Percentiles rank a stretch among this genome's conserved stretches.
These are phyloP conservation scores for Clarias laeviceps DNA, from an alignment of 2,797 vertebrate genomes.

Conservation along the genomic window DNA sequence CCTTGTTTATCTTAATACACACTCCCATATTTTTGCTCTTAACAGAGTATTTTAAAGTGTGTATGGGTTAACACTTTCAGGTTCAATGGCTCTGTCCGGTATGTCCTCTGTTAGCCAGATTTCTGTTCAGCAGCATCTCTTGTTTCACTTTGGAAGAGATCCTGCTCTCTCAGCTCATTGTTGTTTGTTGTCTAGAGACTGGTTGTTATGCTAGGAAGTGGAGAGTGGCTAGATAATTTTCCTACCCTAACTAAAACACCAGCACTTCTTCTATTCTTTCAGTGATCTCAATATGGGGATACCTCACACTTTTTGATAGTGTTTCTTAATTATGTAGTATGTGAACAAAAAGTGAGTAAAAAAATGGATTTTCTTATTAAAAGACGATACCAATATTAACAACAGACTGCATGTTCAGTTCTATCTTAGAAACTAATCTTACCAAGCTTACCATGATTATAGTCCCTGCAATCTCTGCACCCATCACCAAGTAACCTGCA, in stretches of 20 bases:
- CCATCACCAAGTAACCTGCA: background rate
- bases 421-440: background rate
- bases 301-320: background rate
- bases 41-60: background rate
- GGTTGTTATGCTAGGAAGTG: background rate
- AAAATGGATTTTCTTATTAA: too few relatives aligned
- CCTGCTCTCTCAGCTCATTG: background rate
- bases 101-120: background rate
- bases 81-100: background rate
- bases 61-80: background rate
- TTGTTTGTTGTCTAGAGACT: background rate
- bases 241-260: background rate
- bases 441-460: background rate
- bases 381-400: too few relatives aligned
- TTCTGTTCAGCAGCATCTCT: background rate
- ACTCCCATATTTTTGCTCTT: background rate
- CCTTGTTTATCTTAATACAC: background rate
- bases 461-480: background rate
- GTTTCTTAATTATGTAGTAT: background rate
- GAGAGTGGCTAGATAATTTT: background rate
- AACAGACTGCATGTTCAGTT: background rate
- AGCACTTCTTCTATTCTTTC: background rate
- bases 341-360: too few relatives aligned
- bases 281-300: background rate
- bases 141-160: background rate